A percentile compares a stretch with the other conserved stretches of the same genome.
Evolutionary conservation across 2,888 invertebrate species (phyloP).

Genomic region (Linyphia triangularis): DNA sequence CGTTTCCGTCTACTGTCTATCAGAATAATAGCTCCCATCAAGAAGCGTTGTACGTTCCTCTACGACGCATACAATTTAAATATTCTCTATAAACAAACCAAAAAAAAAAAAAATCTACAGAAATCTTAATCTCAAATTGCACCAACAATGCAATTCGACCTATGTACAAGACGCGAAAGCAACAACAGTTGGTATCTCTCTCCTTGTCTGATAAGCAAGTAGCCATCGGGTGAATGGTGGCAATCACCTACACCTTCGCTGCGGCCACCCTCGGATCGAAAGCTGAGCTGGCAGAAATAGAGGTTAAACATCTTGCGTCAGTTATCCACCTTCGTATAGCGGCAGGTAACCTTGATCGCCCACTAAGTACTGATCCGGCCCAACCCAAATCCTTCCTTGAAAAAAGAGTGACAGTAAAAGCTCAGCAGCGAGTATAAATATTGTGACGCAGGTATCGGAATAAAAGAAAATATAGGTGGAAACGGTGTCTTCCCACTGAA

Average conservation of each 20-base stretch:
- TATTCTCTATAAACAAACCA: too few species aligned
- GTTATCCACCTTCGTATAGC: conserved; percentile 53
- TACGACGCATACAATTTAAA: too few species aligned
- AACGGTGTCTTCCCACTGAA: not conserved
- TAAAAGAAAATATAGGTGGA: conserved; percentile 49
- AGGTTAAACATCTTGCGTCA: conserved; percentile 68
- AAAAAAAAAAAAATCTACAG: too few species aligned
- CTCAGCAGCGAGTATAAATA: conserved; percentile 54
- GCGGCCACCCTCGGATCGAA: conserved; percentile 24
- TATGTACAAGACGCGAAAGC: too few species aligned
- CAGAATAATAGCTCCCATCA: too few species aligned
- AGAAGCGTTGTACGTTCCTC: too few species aligned
- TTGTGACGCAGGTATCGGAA: conserved; percentile 44
- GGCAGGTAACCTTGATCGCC: conserved; percentile 70
- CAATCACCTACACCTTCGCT: conserved; percentile 46
- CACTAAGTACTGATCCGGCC: conserved; percentile 52
- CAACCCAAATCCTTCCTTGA: conserved; percentile 47
- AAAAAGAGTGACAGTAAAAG: conserved; percentile 40
- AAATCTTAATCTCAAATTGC: too few species aligned
- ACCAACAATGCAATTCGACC: too few species aligned
- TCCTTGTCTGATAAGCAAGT: not conserved
- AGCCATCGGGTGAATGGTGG: not conserved
- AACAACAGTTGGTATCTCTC: too few species aligned
- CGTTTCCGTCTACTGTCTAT: too few species aligned
- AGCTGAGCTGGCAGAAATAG: conserved; percentile 36